A percentile compares a stretch with the other conserved stretches of the same genome.
These are phyloP conservation scores for Halcyon smyrnensis DNA, from an alignment of 2,797 vertebrate genomes.

Conservation along the genomic window DNA sequence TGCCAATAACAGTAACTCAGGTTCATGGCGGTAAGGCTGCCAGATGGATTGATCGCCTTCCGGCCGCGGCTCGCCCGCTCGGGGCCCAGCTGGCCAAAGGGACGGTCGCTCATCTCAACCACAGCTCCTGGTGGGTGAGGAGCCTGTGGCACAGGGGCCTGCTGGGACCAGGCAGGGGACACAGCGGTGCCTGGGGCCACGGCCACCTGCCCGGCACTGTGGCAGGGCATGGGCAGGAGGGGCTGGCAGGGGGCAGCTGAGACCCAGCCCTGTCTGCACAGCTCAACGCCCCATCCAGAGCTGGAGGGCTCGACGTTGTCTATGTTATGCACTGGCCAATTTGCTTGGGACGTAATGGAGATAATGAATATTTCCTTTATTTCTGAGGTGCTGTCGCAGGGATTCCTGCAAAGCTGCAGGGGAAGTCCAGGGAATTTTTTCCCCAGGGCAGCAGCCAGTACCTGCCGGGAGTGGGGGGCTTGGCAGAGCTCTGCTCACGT, in stretches of 20 bases:
- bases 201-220: not conserved
- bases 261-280: not conserved
- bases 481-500: not conserved
- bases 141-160: rapidly evolving
- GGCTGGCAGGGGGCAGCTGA: not conserved
- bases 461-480: not conserved
- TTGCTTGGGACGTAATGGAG: not conserved
- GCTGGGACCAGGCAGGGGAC: not conserved
- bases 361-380: not conserved
- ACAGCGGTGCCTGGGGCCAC: rapidly evolving
- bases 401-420: not conserved
- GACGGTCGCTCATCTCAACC: rapidly evolving
- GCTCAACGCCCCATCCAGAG: rapidly evolving
- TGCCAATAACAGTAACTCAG: constrained; percentile 44
- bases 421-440: not conserved
- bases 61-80: rapidly evolving
- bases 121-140: rapidly evolving
- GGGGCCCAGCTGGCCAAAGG: rapidly evolving
- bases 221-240: not conserved
- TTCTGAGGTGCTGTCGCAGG: not conserved
- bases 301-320: not conserved
- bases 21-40: not conserved
- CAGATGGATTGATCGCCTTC: not conserved
- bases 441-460: not conserved
- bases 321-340: not conserved